Conservation (phyloP, 2,797 vertebrate species). For the Tachyglossus aculeatus region DNA sequence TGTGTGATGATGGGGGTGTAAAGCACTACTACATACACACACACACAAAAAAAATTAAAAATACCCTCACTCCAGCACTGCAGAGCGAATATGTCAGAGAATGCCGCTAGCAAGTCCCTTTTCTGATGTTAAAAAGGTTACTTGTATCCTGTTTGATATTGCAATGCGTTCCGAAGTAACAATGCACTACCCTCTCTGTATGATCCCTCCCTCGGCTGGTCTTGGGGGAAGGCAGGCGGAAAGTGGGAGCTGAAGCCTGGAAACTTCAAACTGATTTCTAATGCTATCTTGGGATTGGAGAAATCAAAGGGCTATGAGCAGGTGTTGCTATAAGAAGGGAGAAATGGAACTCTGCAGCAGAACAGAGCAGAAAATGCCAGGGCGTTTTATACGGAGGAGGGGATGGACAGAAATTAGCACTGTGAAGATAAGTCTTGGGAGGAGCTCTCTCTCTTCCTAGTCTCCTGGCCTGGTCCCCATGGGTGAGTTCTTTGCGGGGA, state of each 20-base stretch:
- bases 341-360: no score
- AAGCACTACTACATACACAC: no score
- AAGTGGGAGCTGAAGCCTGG: background rate
- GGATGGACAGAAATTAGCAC: no score
- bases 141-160: background rate
- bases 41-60: background rate
- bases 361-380: no score
- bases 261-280: no score
- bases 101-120: background rate
- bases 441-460: background rate
- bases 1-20: background rate
- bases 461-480: background rate
- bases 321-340: no score
- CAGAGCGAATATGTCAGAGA: background rate
- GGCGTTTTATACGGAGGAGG: no score
- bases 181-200: fast-evolving
- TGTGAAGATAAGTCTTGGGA: no score
- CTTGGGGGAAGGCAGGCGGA: background rate
- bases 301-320: no score
- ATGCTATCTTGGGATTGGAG: no score
- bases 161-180: background rate
- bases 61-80: background rate
- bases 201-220: fast-evolving
- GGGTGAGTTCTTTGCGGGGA: no score
- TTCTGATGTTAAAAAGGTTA: background rate